A percentile compares a stretch with the other conserved stretches of the same genome.
Conservation (phyloP, 2,888 invertebrate genomes). For the Athetis lepigone region DNA sequence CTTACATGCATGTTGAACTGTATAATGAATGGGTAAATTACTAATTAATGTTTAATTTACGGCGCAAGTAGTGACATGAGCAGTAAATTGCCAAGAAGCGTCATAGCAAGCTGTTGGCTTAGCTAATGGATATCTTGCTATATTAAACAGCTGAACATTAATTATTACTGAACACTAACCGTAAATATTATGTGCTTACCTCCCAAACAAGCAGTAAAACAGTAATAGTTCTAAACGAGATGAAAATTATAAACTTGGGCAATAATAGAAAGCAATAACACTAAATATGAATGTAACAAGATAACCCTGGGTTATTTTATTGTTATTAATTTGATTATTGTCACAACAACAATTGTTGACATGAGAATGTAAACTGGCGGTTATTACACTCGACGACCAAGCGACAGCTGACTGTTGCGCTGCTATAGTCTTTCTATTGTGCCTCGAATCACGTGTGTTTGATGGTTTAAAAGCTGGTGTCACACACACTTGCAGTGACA, state of each 20-base stretch:
- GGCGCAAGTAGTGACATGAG: constrained; percentile 28
- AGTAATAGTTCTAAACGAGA: constrained; percentile 9
- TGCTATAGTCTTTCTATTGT: too few relatives aligned
- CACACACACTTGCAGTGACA: too few relatives aligned
- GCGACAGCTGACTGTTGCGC: too few relatives aligned
- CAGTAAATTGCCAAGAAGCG: constrained; percentile 43
- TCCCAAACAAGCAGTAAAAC: constrained; percentile 36
- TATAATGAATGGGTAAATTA: background rate
- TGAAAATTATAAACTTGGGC: constrained; percentile 42
- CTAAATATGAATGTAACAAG: constrained; percentile 25
- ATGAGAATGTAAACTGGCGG: constrained; percentile 19
- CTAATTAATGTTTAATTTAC: constrained; percentile 28
- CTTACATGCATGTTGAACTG: background rate
- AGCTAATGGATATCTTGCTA: constrained; percentile 45
- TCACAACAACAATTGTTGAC: constrained; percentile 11
- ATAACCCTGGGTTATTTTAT: constrained; percentile 40
- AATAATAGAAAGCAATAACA: constrained; percentile 38
- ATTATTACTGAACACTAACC: constrained; percentile 22
- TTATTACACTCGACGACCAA: too few relatives aligned
- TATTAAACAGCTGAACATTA: constrained; percentile 27
- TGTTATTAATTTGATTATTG: constrained; percentile 31
- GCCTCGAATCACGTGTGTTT: too few relatives aligned
- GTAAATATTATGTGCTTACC: constrained; percentile 1
- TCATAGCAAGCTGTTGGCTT: constrained; percentile 47
- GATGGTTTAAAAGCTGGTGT: too few relatives aligned